Percentiles rank a stretch among this genome's conserved stretches.
phyloP scores from a whole-genome alignment of 2,888 invertebrate genomes.

The Cosmopolites sordidus region DNA sequence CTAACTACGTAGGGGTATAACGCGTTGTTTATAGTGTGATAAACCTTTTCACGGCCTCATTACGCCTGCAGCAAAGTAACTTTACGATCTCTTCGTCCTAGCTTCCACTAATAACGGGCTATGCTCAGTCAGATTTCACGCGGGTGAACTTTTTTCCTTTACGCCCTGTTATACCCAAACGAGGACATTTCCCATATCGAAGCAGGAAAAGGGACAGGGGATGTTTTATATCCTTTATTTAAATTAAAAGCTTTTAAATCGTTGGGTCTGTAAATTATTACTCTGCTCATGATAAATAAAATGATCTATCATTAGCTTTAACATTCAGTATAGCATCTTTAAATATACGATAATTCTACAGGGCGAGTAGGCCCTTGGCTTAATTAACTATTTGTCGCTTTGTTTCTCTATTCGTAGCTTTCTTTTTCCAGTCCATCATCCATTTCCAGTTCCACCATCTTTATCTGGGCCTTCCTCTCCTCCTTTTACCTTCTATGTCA shows the following conservation, averaged over 20 bases:
- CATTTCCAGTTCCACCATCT: too few relatives aligned
- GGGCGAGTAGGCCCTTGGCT: too few relatives aligned
- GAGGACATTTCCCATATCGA: constrained; percentile 36
- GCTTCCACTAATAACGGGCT: constrained; percentile 21
- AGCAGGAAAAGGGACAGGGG: constrained; percentile 18
- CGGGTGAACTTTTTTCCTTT: constrained; percentile 36
- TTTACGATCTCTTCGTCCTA: constrained; percentile 37
- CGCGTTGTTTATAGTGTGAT: constrained; percentile 47
- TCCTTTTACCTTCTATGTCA: too few relatives aligned
- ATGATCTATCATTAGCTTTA: too few relatives aligned
- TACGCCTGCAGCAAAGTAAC: constrained; percentile 45
- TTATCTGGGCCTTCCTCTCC: too few relatives aligned
- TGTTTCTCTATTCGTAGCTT: too few relatives aligned
- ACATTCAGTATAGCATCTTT: too few relatives aligned
- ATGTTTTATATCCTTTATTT: constrained; percentile 40
- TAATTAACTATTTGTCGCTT: too few relatives aligned
- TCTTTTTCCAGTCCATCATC: too few relatives aligned
- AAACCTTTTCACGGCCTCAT: constrained; percentile 46
- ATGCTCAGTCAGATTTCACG: constrained; percentile 29
- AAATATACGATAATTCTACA: too few relatives aligned
- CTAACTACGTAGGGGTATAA: constrained; percentile 36
- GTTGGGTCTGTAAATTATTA: too few relatives aligned
- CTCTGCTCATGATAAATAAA: too few relatives aligned
- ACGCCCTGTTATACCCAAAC: constrained; percentile 39
- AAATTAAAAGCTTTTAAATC: constrained; percentile 40